Evolutionary conservation across 1,140 invertebrate genomes (phyloP).

Genomic region (Calephelis nemesis): DNA sequence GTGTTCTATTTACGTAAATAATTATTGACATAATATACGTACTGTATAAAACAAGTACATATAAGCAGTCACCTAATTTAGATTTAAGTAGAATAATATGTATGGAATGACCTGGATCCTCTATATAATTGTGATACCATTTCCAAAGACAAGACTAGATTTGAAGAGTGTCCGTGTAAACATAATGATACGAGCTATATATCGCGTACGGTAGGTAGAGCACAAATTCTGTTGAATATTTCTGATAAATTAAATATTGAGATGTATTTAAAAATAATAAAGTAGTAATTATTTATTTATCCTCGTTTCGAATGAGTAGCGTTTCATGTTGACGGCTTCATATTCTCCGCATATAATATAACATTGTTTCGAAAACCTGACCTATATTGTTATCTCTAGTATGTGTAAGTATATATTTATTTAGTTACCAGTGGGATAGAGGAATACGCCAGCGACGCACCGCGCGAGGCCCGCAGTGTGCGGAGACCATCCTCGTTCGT

Average conservation of each 20-base stretch:
- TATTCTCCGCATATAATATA: conserved; percentile 26
- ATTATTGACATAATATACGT: background rate
- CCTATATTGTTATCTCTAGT: conserved; percentile 26
- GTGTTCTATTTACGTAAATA: background rate
- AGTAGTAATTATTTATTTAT: conserved; percentile 21
- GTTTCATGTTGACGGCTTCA: conserved; percentile 30
- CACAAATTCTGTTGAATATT: conserved; percentile 24
- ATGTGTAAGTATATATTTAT: conserved; percentile 21
- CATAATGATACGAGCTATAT: background rate
- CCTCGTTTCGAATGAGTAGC: conserved; percentile 18
- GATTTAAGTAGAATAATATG: conserved; percentile 3
- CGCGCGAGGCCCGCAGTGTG: background rate
- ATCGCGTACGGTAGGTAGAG: conserved; percentile 10
- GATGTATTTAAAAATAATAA: conserved; percentile 11
- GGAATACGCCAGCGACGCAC: background rate
- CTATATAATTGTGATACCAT: background rate
- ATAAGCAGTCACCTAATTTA: background rate
- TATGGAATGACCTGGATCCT: background rate
- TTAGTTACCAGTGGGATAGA: conserved; percentile 2
- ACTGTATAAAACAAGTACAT: background rate
- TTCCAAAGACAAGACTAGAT: background rate
- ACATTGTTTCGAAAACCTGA: conserved; percentile 26
- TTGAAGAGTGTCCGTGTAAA: background rate
- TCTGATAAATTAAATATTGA: conserved; percentile 2
- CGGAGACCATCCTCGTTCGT: background rate